Conservation (phyloP, 2,888 invertebrate species). For the Amorpha juglandis region DNA sequence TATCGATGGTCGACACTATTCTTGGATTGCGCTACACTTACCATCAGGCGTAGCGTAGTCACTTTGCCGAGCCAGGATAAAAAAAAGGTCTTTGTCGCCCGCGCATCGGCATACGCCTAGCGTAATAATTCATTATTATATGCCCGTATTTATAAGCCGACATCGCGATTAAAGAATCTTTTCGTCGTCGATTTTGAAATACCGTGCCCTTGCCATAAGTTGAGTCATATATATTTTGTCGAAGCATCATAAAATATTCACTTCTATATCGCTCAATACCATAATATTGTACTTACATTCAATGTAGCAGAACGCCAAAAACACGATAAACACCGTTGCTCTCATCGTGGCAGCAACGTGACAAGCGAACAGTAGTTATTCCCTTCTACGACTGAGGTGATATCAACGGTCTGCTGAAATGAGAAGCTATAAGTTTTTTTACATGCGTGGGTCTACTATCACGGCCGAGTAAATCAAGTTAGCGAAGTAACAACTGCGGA, state of each 20-base stretch:
- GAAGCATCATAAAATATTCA: neutral
- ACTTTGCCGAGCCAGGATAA: too few relatives aligned
- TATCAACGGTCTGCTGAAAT: conserved; percentile 40
- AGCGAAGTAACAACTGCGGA: conserved; percentile 31
- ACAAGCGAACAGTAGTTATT: conserved; percentile 36
- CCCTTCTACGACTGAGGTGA: conserved; percentile 34
- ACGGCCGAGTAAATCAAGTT: conserved; percentile 48
- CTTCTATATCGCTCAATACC: neutral
- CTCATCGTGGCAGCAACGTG: conserved; percentile 62
- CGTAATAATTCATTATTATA: too few relatives aligned
- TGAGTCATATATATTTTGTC: neutral
- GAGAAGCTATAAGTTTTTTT: conserved; percentile 29
- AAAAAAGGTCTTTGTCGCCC: too few relatives aligned
- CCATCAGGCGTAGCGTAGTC: too few relatives aligned
- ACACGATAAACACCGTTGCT: conserved; percentile 54
- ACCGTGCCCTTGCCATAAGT: neutral
- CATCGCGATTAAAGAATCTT: too few relatives aligned
- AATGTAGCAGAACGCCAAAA: conserved; percentile 60
- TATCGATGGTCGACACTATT: too few relatives aligned
- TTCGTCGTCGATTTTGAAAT: too few relatives aligned
- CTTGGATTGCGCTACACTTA: too few relatives aligned
- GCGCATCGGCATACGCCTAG: too few relatives aligned
- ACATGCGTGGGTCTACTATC: conserved; percentile 39
- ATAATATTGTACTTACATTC: conserved; percentile 63
- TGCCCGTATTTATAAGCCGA: too few relatives aligned